These are phyloP conservation scores for Arctopsyche grandis DNA, from an alignment of 1,140 invertebrate species.

Conservation along the genomic window DNA sequence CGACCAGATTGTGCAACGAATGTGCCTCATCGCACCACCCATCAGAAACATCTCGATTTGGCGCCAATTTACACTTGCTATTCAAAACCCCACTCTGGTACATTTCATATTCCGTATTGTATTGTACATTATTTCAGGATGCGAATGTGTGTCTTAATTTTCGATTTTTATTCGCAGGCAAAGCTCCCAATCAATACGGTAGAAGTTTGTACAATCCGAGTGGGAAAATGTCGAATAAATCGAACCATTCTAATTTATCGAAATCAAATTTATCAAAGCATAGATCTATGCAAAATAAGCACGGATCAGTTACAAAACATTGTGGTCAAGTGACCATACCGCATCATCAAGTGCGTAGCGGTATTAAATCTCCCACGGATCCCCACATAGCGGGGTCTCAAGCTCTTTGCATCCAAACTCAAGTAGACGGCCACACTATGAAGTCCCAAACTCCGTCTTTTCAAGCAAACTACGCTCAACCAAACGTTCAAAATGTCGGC, in stretches of 20 bases:
- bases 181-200: conserved; percentile 45
- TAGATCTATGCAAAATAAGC: conserved; percentile 47
- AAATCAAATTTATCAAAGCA: conserved; percentile 50
- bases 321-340: conserved; percentile 49
- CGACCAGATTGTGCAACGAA: conserved; percentile 62
- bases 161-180: conserved; percentile 40
- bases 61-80: conserved; percentile 65
- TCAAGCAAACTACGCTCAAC: conserved; percentile 64
- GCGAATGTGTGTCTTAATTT: conserved; percentile 6
- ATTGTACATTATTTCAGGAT: conserved; percentile 26
- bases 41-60: conserved; percentile 65
- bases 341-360: conserved; percentile 51
- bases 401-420: conserved; percentile 48
- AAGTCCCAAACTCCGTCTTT: conserved; percentile 56
- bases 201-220: conserved; percentile 45
- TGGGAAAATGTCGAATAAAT: conserved; percentile 47
- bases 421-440: conserved; percentile 39
- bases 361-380: conserved; percentile 52
- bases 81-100: conserved; percentile 62
- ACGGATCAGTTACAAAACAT: conserved; percentile 37
- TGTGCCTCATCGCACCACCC: conserved; percentile 59
- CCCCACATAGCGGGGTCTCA: conserved; percentile 50
- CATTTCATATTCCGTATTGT: conserved; percentile 5
- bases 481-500: conserved; percentile 59
- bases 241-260: conserved; percentile 44